Percentiles rank a stretch among this genome's conserved stretches.
Conservation (phyloP, 2,888 invertebrate genomes). For the Liposcelis brunnea region DNA sequence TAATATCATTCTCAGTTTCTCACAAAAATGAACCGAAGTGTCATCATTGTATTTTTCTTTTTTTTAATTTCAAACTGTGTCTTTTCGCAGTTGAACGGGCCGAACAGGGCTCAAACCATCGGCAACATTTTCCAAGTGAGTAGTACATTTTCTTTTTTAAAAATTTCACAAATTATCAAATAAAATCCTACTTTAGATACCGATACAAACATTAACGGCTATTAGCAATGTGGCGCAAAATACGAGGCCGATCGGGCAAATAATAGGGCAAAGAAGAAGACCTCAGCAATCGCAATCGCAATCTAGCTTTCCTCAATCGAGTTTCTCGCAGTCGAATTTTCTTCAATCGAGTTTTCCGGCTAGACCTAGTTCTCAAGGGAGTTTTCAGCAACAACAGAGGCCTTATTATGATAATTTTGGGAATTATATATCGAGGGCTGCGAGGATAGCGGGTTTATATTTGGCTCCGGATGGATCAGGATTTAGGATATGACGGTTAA, state of each 20-base stretch:
- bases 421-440: not conserved
- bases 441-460: not conserved
- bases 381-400: not conserved
- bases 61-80: not conserved
- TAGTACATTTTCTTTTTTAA: not conserved
- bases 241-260: not conserved
- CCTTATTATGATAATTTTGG: not conserved
- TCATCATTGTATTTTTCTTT: no score
- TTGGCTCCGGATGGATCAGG: not conserved
- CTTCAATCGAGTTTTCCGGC: not conserved
- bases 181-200: not conserved
- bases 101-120: constrained; percentile 3
- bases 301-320: not conserved
- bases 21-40: no score
- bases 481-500: not conserved
- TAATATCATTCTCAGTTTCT: no score
- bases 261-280: not conserved
- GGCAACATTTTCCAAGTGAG: constrained; percentile 3
- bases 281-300: constrained; percentile 2
- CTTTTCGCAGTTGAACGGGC: not conserved
- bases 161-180: no score
- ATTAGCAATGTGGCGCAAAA: constrained; percentile 5
- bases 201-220: constrained; percentile 3
- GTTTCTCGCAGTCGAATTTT: no score
- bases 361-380: not conserved